Evolutionary conservation across 2,888 invertebrate genomes (phyloP), one percentile per base, ranked within the genome.

Genomic region (Capitulum mitella): DNA sequence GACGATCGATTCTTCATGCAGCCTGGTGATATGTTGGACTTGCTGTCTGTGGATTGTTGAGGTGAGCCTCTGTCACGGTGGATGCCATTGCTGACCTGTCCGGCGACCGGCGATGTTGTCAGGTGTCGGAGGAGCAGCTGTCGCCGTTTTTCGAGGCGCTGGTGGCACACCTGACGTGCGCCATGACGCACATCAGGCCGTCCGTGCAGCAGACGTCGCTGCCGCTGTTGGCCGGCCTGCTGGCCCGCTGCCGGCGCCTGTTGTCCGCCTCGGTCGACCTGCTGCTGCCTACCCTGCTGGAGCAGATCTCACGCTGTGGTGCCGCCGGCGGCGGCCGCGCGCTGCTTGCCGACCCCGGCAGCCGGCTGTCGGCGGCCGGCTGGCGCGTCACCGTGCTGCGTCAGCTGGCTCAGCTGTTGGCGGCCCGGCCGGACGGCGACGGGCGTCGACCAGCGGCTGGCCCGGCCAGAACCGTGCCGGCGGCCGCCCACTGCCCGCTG

Each of bases 101-200:
- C n/a, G n/a, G n/a, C n/a, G n/a, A n/a, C n/a, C n/a, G n/a, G n/a
- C n/a, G n/a, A n/a, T n/a, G n/a, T n/a, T n/a, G n/a, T n/a, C n/a
- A 70, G 51, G 48, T 77, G 54, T 22, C 76, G 12, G 48, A 61
- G 8, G 40, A 29, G 51, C 77, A 90, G 82, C 85, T 92, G 26
- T 85, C 88, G 64, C 93, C 95, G 19, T 94, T 93, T 85, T 92
- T 92, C 84, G 90, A 91, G 81, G 88, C 92, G 12, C 86, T 96
- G 80, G 90, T 92, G 34, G 92, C 93, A 1, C 93, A 94, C 85
- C 85, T 96, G 77, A 89, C 92, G 78, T 95, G 95, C 87, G 92
- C 94, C 0, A 94, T 97, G 93, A 95, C 95, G 0, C 93, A 96
- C 83, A 92, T 97, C 80, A 90, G 93, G 84, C 89, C 89, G 22